Evolutionary conservation across 2,888 invertebrate species (phyloP).

Genomic region (Cepaea hortensis): DNA sequence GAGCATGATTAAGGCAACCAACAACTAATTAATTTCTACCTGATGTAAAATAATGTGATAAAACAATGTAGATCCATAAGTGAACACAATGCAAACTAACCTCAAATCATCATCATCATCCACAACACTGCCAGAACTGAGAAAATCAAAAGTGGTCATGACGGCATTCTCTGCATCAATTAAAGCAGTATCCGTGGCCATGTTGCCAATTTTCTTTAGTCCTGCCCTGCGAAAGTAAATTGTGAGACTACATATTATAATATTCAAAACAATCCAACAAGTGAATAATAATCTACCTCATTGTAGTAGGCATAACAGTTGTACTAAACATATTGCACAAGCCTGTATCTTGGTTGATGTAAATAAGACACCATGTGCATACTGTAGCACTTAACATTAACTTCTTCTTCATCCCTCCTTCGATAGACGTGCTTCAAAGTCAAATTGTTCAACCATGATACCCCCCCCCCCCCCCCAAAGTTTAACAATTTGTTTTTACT

Average conservation of each 20-base stretch:
- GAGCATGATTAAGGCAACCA: too few relatives aligned
- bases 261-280: background rate
- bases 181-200: constrained; percentile 80
- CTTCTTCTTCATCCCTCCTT: too few relatives aligned
- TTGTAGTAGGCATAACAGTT: background rate
- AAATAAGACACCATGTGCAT: too few relatives aligned
- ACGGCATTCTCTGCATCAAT: constrained; percentile 91
- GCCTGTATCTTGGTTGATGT: too few relatives aligned
- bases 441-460: too few relatives aligned
- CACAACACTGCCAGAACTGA: constrained; percentile 82
- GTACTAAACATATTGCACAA: background rate
- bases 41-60: background rate
- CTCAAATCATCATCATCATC: constrained; percentile 79
- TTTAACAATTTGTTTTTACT: too few relatives aligned
- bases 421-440: too few relatives aligned
- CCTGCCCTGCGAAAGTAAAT: constrained; percentile 47
- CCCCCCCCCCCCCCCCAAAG: too few relatives aligned
- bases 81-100: constrained; percentile 50
- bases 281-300: background rate
- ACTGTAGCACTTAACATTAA: too few relatives aligned
- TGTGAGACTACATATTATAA: background rate
- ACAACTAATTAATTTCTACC: too few relatives aligned
- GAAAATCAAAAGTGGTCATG: constrained; percentile 96
- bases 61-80: background rate
- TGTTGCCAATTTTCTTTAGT: constrained; percentile 54